phyloP scores from a whole-genome alignment of 2,888 invertebrate genomes.

The Antitype chi region DNA sequence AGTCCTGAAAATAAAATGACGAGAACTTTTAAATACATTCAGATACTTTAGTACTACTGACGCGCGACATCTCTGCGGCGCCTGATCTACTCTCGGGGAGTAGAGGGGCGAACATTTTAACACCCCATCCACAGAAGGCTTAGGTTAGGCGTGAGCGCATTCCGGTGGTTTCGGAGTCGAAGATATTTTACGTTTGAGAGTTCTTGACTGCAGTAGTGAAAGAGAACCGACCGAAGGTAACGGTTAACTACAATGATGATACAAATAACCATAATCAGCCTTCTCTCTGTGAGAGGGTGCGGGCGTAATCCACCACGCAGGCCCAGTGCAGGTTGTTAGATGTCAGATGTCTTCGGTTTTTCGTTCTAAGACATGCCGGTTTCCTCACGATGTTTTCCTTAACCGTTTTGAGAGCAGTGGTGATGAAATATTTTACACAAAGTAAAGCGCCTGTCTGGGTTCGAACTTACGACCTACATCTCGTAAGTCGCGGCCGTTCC shows the following conservation, averaged over 20 bases:
- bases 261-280: not conserved
- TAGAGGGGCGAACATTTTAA: not conserved
- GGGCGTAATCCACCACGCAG: no score
- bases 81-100: not conserved
- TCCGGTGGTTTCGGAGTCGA: not conserved
- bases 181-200: not conserved
- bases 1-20: constrained; percentile 83
- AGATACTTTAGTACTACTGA: not conserved
- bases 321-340: no score
- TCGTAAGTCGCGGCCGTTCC: no score
- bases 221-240: not conserved
- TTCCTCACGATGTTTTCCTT: no score
- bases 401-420: no score
- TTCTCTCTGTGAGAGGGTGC: no score
- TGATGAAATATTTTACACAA: no score
- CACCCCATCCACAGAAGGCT: not conserved
- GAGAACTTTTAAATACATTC: not conserved
- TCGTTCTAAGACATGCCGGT: no score
- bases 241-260: not conserved
- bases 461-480: no score
- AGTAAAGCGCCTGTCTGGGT: no score
- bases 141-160: not conserved
- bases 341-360: no score
- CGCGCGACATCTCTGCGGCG: not conserved
- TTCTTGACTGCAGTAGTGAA: not conserved